Base-by-base conservation (phyloP, 2,113 vertebrate genomes). In the Neolamprologus ventralis region DNA sequence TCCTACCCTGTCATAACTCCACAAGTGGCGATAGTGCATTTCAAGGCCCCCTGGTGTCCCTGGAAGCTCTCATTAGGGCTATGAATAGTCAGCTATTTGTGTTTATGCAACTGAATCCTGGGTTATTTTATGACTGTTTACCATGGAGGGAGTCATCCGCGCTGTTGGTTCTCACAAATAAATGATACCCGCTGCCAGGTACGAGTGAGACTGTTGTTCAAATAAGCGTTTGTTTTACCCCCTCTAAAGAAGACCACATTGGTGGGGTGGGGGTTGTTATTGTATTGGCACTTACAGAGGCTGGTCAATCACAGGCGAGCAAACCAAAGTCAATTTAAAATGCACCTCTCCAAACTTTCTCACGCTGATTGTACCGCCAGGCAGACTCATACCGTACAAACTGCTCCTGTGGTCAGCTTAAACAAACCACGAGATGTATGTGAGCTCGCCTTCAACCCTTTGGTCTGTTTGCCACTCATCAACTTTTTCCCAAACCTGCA, bases 1-100 rank as follows among this genome's bases (percentile, higher is more conserved):
- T 91, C 87, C 75, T 63, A 47, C 53, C 73, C 23, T 19, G 85
- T 79, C 80, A 90, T 92, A 90, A 94, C 85, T 93, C 88, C 84
- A 51, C 47, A 58, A 89, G 88, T 86, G 89, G 92, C 83, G 58
- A 90, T 87, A 87, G 87, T 89, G 87, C 89, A 80, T 94, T 92
- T 95, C 85, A 90, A 85, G 88, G 71, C 80, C 71, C 31, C 55
- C 65, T 57, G 83, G 57, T 85, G 91, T 93, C 87, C 85, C 88
- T 92, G 93, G 91, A 92, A 87, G 88, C 88, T 88, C 93, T 90
- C 83, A 85, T 92, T 95, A 84, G 91, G 73, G 86, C 94, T 96
- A 96, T 93, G 89, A 96, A 95, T 96, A 96, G 95, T 90, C 89
- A n/a, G 85, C 94, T 96, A 95, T 96, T 95, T 95, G 88, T 94